Evolutionary conservation across 2,888 invertebrate species (phyloP).

Genomic region (Metalampra italica): DNA sequence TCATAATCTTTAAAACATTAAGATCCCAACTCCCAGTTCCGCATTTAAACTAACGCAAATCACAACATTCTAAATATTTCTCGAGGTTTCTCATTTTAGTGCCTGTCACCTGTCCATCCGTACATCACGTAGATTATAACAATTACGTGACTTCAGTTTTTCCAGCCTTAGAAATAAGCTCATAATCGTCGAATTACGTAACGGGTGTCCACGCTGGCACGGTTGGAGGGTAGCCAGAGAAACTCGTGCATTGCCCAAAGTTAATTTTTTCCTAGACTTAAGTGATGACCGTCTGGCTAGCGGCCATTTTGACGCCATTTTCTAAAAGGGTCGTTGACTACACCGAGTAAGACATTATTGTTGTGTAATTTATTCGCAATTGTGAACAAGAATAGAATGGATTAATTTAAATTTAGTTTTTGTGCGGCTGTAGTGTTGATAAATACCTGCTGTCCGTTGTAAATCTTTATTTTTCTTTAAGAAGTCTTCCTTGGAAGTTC

Average conservation of each 20-base stretch:
- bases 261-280: constrained; percentile 42
- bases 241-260: constrained; percentile 40
- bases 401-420: constrained; percentile 8
- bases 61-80: background rate
- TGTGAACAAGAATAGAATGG: constrained; percentile 7
- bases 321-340: constrained; percentile 44
- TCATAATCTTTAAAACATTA: too few relatives aligned
- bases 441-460: constrained; percentile 6
- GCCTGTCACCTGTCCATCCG: constrained; percentile 32
- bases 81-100: constrained; percentile 13
- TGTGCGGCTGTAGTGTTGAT: constrained; percentile 5
- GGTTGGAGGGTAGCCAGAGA: constrained; percentile 54
- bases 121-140: constrained; percentile 28
- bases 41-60: background rate
- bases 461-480: constrained; percentile 1
- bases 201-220: constrained; percentile 38
- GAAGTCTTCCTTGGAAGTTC: background rate
- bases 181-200: constrained; percentile 22
- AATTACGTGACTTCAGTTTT: constrained; percentile 18
- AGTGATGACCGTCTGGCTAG: constrained; percentile 46
- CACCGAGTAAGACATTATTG: constrained; percentile 6
- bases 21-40: background rate
- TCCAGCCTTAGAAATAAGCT: constrained; percentile 19
- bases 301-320: constrained; percentile 47
- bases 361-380: constrained; percentile 11